Base-by-base conservation (phyloP, 2,113 vertebrate genomes). In the Dipodomys merriami region DNA sequence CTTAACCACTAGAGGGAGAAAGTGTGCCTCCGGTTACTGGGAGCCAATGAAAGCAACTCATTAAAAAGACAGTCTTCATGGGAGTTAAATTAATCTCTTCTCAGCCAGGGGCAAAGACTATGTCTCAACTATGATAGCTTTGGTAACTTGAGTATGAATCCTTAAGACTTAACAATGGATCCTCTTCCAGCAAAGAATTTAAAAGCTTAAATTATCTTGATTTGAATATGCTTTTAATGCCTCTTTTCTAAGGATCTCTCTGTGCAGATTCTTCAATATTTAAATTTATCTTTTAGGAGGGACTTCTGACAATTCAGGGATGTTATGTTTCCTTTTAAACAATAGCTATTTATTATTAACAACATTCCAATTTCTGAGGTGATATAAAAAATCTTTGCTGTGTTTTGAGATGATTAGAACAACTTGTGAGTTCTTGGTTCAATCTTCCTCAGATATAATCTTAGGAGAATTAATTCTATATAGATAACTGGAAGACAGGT, bases 1-100 rank as follows among this genome's bases (percentile, higher is more conserved):
- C 49, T 93, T 77, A 88, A 93, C 97, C 97, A 95, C 96, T 97
- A 97, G 97, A 95, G 97, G 97, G 97, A 94, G 97, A 93, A 95
- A 96, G 94, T 84, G 96, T 94, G 92, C 94, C 96, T 97, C 92
- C 90, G 76, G 93, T 79, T 94, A 83, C 83, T 22, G 62, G 35
- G 68, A 95, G 80, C 83, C 93, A 95, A 93, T 44, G 92, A 90
- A 92, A 83, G 85, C 18, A 93, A 88, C 35, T 82, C 64, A 11
- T 19, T 76, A 35, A 78, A 79, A 91, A 74, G 94, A 89, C n/a
- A 95, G 82, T 35, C 76, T 97, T 93, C 86, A 86, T 86, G 74
- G 33, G 76, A 95, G 86, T 76, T 90, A 96, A 95, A 90, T 96
- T 90, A 88, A 96, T 79, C 88, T 80, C 76, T 60, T 20, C 83